Base-by-base conservation (phyloP, 2,888 invertebrate species). In the Oscheius sp. region DNA sequence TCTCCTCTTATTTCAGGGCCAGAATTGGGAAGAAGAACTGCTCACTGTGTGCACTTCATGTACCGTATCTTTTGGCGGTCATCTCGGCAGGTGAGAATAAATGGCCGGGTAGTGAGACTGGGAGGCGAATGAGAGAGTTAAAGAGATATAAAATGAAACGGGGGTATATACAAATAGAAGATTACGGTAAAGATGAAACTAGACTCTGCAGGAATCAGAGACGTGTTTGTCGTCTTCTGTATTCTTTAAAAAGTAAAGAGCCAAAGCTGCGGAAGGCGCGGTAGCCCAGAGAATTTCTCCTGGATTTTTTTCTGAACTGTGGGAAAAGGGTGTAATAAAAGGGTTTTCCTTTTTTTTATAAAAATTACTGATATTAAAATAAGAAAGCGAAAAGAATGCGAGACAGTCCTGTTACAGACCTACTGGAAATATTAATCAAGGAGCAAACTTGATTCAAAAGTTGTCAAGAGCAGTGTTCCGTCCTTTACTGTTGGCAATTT, bases 31-130 rank as follows among this genome's bases (percentile, higher is more conserved):
- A 66, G 46, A 64, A 66, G 56, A 56, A 41, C 73, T 81, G 81
- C 61, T 73, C 78, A 16, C 69, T 79, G 6, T 81, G 81, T 63
- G 74, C 76, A 43, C 68, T 81, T 9, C 81, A 81, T 45, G 58
- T 81, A 18, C 81, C 81, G n/a, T 81, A 74, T 69, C 71, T 81
- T n/a, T 58, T 77, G 41, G 81, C 81, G 12, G 71, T 81, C 56
- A 73, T 81, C 35, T 53, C 76, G 69, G 75, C 76, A 76, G 81
- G 81, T 80, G 45, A 43, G 79, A 1, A 25, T 35, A 9, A 9
- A 9, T 9, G 35, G 35, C 35, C 3, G 35, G 35, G 9, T 35
- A 21, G 55, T 55, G 13, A 2, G 55, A 55, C 55, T 23, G 55
- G 23, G n/a, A 55, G 55, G 56, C 27, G 55, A 69, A 43, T 41